A percentile compares a stretch with the other conserved stretches of the same genome.
These are phyloP conservation scores for Campopleginae sp. DNA, from an alignment of 2,888 invertebrate species.

Conservation along the genomic window DNA sequence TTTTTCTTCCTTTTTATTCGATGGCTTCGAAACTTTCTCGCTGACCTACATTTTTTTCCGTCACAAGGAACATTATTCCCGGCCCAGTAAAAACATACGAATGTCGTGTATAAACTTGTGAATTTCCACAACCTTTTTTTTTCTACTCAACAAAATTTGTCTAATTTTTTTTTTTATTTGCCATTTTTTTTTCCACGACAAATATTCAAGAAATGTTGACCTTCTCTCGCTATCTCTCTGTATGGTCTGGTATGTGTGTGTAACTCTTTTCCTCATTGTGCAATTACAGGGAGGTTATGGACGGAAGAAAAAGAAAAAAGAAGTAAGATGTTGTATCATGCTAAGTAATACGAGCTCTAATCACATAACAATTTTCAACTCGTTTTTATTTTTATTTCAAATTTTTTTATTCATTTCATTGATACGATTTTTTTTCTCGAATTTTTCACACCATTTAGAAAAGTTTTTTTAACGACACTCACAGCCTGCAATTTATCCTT, in stretches of 20 bases:
- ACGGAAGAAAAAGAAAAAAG: slow-evolving; percentile 99
- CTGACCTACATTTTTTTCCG: slow-evolving; percentile 14
- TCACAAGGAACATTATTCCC: neutral
- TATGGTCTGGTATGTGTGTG: slow-evolving; percentile 82
- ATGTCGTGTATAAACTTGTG: neutral
- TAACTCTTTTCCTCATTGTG: slow-evolving; percentile 84
- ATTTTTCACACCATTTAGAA: slow-evolving; percentile 63
- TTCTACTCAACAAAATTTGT: neutral
- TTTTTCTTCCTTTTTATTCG: neutral
- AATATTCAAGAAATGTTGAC: slow-evolving; percentile 70
- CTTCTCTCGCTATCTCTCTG: slow-evolving; percentile 76
- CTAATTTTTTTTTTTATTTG: slow-evolving; percentile 53
- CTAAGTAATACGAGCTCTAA: slow-evolving; percentile 79
- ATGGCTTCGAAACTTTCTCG: neutral
- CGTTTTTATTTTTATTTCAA: slow-evolving; percentile 62
- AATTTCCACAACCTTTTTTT: neutral
- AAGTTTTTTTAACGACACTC: slow-evolving; percentile 36
- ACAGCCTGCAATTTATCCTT: slow-evolving; percentile 57
- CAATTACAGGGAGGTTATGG: slow-evolving; percentile 95
- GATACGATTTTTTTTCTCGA: slow-evolving; percentile 7
- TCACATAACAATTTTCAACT: slow-evolving; percentile 72
- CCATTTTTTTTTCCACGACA: slow-evolving; percentile 64
- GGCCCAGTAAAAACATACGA: slow-evolving; percentile 36
- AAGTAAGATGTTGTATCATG: slow-evolving; percentile 91
- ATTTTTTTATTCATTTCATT: slow-evolving; percentile 30